These are phyloP conservation scores for Agonopterix arenella DNA, from an alignment of 2,888 invertebrate genomes.

Conservation along the genomic window DNA sequence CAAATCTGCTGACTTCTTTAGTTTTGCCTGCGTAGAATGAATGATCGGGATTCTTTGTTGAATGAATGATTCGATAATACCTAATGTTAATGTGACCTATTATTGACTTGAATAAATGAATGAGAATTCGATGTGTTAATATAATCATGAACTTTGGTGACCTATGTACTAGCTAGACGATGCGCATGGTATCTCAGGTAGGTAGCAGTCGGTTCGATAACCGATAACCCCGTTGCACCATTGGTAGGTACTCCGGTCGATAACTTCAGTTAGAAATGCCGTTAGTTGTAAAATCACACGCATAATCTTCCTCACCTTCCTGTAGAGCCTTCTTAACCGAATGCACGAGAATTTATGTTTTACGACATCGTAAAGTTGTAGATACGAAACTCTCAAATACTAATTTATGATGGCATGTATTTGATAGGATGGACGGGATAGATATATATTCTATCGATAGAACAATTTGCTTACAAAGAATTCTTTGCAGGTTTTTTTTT, in stretches of 20 bases:
- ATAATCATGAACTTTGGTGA: neutral
- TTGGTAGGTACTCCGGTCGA: slow-evolving; percentile 30
- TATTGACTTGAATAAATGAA: too few relatives aligned
- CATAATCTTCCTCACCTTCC: slow-evolving; percentile 48
- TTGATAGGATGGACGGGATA: neutral
- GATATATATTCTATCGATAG: slow-evolving; percentile 15
- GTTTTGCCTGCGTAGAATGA: too few relatives aligned
- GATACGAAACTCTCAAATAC: neutral
- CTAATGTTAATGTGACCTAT: too few relatives aligned
- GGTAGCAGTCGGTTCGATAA: slow-evolving; percentile 48
- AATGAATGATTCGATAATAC: too few relatives aligned
- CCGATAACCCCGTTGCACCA: slow-evolving; percentile 62
- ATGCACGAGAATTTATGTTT: neutral
- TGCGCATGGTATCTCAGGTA: slow-evolving; percentile 11
- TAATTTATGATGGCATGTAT: neutral
- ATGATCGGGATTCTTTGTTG: too few relatives aligned
- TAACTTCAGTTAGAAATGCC: slow-evolving; percentile 61
- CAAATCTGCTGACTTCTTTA: too few relatives aligned
- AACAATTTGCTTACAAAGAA: slow-evolving; percentile 47
- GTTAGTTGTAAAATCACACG: slow-evolving; percentile 62
- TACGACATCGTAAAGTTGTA: neutral
- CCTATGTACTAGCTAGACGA: too few relatives aligned
- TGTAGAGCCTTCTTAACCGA: slow-evolving; percentile 11
- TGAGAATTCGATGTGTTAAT: slow-evolving; percentile 11
- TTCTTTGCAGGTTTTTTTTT: slow-evolving; percentile 52